These are phyloP conservation scores for Anarhynchus alexandrinus DNA, from an alignment of 2,113 vertebrate genomes.

Conservation along the genomic window DNA sequence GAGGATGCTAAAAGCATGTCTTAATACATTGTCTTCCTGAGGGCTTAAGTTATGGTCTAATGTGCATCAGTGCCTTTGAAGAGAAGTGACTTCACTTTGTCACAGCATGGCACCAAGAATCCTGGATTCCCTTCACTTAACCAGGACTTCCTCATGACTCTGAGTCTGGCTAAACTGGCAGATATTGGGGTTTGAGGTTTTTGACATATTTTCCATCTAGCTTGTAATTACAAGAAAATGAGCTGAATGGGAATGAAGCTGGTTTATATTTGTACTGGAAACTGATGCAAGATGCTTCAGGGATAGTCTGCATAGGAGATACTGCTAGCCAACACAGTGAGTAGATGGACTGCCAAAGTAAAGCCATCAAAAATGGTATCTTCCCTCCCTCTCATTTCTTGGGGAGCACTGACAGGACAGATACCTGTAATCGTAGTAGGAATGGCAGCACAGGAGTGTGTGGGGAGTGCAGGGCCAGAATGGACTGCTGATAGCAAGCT, in stretches of 20 bases:
- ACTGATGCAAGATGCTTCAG: background rate
- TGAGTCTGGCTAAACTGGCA: background rate
- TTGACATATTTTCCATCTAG: background rate
- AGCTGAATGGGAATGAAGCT: background rate
- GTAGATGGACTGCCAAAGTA: background rate
- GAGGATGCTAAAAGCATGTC: background rate
- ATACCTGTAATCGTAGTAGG: background rate
- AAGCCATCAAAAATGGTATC: background rate
- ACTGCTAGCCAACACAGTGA: background rate
- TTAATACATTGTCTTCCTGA: background rate
- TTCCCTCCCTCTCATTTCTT: background rate
- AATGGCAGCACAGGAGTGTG: background rate
- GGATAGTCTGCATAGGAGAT: background rate
- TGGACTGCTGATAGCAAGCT: background rate
- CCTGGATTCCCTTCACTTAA: background rate
- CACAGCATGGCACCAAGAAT: background rate
- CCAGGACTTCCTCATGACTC: background rate
- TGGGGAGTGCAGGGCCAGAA: no score
- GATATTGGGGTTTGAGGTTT: background rate
- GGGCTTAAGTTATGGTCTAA: background rate
- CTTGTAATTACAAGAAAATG: background rate
- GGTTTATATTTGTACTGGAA: background rate
- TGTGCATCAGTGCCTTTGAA: background rate
- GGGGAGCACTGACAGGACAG: background rate
- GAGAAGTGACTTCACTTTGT: background rate